A percentile compares a stretch with the other conserved stretches of the same genome.
Evolutionary conservation across 1,140 invertebrate genomes (phyloP).

Genomic region (Brachionus calyciflorus): DNA sequence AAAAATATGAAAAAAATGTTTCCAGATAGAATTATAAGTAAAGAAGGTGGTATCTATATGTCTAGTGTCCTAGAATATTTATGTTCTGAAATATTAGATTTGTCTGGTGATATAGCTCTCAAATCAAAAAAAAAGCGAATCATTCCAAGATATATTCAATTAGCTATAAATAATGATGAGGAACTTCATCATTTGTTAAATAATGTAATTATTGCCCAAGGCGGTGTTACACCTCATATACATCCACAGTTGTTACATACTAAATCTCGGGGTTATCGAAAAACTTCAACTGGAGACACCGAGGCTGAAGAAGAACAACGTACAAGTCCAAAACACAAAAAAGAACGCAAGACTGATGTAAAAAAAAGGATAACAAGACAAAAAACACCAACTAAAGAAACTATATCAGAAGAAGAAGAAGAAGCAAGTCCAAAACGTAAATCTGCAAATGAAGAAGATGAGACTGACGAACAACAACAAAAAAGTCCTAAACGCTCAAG

Average conservation of each 20-base stretch:
- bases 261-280: not conserved
- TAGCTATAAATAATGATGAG: slow-evolving; percentile 9
- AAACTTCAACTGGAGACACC: not conserved
- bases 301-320: not conserved
- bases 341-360: not conserved
- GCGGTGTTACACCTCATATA: slow-evolving; percentile 27
- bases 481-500: not conserved
- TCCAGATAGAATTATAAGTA: slow-evolving; percentile 27
- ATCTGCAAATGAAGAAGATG: not conserved
- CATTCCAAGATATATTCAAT: not conserved
- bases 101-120: not conserved
- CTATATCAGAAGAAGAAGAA: not conserved
- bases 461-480: not conserved
- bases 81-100: slow-evolving; percentile 20
- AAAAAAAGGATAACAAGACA: too few relatives aligned
- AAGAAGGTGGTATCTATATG: slow-evolving; percentile 8
- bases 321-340: not conserved
- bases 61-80: slow-evolving; percentile 33
- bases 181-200: slow-evolving; percentile 24
- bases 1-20: slow-evolving; percentile 1
- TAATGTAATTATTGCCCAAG: slow-evolving; percentile 36
- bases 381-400: not conserved
- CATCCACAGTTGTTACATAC: slow-evolving; percentile 13
- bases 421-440: not conserved
- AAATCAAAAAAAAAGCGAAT: slow-evolving; percentile 37